These are phyloP conservation scores for Mamestra configurata DNA, from an alignment of 1,140 invertebrate species.

Conservation along the genomic window DNA sequence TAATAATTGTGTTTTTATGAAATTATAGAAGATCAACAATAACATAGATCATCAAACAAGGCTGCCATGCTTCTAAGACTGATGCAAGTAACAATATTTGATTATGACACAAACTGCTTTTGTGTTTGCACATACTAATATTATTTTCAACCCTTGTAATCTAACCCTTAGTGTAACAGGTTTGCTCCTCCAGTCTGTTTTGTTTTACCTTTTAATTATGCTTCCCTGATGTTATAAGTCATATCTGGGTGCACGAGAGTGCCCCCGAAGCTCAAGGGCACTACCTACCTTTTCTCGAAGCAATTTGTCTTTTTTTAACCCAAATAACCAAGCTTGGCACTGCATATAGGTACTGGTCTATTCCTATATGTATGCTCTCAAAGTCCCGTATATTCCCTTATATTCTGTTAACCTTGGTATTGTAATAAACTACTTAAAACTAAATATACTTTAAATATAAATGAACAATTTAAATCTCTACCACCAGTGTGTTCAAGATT, in stretches of 20 bases:
- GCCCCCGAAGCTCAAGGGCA: no score
- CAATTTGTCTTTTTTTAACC: no score
- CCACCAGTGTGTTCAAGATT: neutral
- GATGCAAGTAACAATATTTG: slow-evolving; percentile 85
- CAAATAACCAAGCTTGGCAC: no score
- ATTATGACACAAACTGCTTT: slow-evolving; percentile 78
- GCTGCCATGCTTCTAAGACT: slow-evolving; percentile 82
- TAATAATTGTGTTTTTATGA: slow-evolving; percentile 70
- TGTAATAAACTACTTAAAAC: neutral
- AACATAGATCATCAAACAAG: slow-evolving; percentile 71
- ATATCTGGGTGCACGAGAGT: no score
- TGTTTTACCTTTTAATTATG: neutral
- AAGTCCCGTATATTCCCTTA: no score
- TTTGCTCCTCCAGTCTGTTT: neutral
- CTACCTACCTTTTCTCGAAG: no score
- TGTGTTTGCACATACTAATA: slow-evolving; percentile 66
- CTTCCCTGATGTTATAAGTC: neutral
- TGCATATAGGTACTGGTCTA: no score
- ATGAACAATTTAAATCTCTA: neutral
- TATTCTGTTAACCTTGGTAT: no score
- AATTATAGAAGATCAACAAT: slow-evolving; percentile 87
- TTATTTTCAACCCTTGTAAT: neutral
- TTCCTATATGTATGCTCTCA: no score
- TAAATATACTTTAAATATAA: no score
- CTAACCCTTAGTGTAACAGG: neutral